These are phyloP conservation scores for Drosophila tripunctata DNA, from an alignment of 2,888 invertebrate genomes.

Conservation along the genomic window DNA sequence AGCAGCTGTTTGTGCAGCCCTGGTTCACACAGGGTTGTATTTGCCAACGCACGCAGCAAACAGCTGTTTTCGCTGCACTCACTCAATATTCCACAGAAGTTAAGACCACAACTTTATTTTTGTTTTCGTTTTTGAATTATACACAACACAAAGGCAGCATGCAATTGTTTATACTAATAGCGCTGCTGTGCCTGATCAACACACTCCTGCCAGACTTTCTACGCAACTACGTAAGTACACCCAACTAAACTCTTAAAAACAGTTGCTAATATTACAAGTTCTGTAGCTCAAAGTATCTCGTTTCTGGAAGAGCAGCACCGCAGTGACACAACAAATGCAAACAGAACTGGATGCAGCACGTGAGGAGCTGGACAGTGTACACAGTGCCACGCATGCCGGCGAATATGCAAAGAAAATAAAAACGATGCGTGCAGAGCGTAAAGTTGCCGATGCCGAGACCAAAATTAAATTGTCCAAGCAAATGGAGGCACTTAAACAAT, in stretches of 20 bases:
- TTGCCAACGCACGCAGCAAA: constrained; percentile 8
- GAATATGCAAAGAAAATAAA: constrained; percentile 76
- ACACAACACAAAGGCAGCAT: constrained; percentile 45
- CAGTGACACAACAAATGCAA: constrained; percentile 27
- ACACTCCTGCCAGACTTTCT: constrained; percentile 67
- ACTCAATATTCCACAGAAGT: constrained; percentile 1
- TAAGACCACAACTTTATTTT: constrained; percentile 14
- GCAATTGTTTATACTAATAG: constrained; percentile 55
- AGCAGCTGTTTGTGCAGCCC: constrained; percentile 27
- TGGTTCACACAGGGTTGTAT: constrained; percentile 37
- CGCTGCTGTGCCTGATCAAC: constrained; percentile 61
- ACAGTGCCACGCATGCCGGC: constrained; percentile 57
- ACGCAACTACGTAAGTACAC: constrained; percentile 57
- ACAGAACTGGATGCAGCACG: constrained; percentile 60
- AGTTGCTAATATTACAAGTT: not conserved
- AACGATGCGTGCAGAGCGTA: constrained; percentile 79
- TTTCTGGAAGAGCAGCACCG: constrained; percentile 37
- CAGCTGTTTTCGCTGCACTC: constrained; percentile 38
- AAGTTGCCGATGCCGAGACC: constrained; percentile 58
- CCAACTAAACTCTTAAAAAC: too few relatives aligned
- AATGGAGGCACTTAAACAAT: constrained; percentile 57
- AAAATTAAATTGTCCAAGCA: constrained; percentile 55
- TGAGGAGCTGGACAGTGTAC: constrained; percentile 61
- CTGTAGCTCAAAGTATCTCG: constrained; percentile 66
- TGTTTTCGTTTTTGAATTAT: not conserved